phyloP scores from a whole-genome alignment of 2,797 vertebrate genomes.

The Cryptoprocta ferox region DNA sequence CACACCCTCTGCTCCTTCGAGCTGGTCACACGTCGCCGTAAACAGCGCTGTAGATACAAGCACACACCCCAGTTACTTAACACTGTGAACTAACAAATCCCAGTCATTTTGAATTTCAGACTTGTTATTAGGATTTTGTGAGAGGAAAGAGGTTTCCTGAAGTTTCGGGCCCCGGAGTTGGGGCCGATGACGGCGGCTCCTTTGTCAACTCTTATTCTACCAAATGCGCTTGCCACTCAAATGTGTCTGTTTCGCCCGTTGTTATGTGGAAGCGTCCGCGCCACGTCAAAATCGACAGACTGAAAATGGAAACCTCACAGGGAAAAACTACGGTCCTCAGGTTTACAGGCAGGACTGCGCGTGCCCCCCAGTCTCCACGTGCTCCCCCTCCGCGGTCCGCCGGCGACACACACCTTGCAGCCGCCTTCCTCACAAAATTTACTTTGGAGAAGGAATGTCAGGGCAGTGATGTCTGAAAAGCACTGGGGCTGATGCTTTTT shows the following conservation, averaged over 20 bases:
- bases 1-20: not conserved
- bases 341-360: no score
- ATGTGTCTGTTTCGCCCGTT: not conserved
- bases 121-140: not conserved
- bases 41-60: not conserved
- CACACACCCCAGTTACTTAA: not conserved
- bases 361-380: rapidly evolving
- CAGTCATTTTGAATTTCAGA: not conserved
- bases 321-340: no score
- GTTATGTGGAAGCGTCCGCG: not conserved
- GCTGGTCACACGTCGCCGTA: rapidly evolving
- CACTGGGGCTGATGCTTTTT: not conserved
- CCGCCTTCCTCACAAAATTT: not conserved
- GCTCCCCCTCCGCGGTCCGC: rapidly evolving
- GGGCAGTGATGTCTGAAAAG: no score
- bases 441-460: not conserved
- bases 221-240: no score
- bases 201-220: not conserved
- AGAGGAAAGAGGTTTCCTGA: not conserved
- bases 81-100: not conserved
- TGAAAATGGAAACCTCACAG: no score
- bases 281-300: no score
- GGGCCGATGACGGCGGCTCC: not conserved
- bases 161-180: no score
- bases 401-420: not conserved